phyloP scores from a whole-genome alignment of 2,113 vertebrate genomes.

The Sardina pilchardus region DNA sequence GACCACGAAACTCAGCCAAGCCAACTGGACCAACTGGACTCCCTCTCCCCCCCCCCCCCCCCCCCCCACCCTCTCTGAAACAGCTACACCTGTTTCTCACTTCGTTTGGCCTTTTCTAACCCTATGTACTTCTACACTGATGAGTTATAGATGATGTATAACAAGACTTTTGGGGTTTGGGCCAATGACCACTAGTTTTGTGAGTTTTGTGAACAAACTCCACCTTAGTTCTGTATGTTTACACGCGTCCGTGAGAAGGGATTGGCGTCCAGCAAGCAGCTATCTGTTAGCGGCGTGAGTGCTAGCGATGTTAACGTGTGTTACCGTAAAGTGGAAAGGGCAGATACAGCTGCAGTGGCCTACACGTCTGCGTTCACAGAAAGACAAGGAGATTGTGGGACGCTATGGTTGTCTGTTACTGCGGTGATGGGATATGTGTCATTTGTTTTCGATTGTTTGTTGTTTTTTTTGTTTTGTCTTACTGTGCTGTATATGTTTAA shows the following conservation, averaged over 20 bases:
- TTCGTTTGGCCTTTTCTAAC: background rate
- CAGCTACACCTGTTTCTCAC: background rate
- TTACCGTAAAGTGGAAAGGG: background rate
- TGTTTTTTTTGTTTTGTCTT: background rate
- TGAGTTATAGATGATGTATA: background rate
- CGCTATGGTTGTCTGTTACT: background rate
- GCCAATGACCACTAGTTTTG: slow-evolving; percentile 43
- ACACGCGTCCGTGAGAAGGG: background rate
- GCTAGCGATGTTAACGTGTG: background rate
- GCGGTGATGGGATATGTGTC: background rate
- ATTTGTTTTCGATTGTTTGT: background rate
- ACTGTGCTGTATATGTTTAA: background rate
- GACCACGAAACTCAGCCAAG: background rate
- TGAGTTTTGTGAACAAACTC: slow-evolving; percentile 12
- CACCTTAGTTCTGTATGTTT: background rate
- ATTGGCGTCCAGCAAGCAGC: background rate
- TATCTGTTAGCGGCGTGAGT: background rate
- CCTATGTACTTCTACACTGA: background rate
- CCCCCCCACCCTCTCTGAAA: background rate
- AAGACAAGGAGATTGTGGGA: background rate
- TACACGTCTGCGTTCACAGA: background rate
- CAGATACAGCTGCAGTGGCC: background rate
- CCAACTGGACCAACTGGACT: background rate
- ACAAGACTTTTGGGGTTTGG: slow-evolving; percentile 37
- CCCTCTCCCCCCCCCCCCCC: background rate